phyloP scores from a whole-genome alignment of 1,140 invertebrate genomes.

The Drosophila varians region DNA sequence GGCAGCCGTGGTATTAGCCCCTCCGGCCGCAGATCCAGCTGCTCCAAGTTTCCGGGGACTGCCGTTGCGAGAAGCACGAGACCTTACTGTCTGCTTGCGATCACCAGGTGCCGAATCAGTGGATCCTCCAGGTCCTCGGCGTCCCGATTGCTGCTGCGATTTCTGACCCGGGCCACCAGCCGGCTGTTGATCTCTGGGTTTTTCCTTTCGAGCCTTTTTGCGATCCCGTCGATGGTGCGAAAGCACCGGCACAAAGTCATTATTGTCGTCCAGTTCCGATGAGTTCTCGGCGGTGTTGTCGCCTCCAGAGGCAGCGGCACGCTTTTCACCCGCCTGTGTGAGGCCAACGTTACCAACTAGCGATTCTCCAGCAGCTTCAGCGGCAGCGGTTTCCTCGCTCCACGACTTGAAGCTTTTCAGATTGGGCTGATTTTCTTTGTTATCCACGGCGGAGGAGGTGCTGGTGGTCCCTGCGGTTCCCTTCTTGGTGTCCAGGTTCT shows the following conservation, averaged over 20 bases:
- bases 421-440: constrained; percentile 80
- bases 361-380: constrained; percentile 56
- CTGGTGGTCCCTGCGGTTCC: neutral
- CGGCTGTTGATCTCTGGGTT: constrained; percentile 65
- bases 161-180: constrained; percentile 60
- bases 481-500: constrained; percentile 77
- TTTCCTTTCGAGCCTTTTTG: constrained; percentile 83
- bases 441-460: constrained; percentile 45
- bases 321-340: constrained; percentile 67
- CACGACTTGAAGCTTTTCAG: constrained; percentile 78
- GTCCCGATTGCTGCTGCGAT: constrained; percentile 27
- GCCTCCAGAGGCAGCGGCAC: constrained; percentile 63
- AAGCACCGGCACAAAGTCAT: constrained; percentile 84
- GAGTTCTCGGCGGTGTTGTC: constrained; percentile 81
- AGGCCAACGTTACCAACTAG: constrained; percentile 18
- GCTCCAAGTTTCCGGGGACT: constrained; percentile 63
- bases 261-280: constrained; percentile 84
- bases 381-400: constrained; percentile 76
- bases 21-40: constrained; percentile 13
- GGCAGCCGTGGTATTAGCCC: neutral
- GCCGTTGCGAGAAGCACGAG: constrained; percentile 55
- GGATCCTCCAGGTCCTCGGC: constrained; percentile 14
- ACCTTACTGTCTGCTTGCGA: constrained; percentile 47
- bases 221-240: constrained; percentile 84
- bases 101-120: constrained; percentile 26